These are phyloP conservation scores for Epistrophella euchroma DNA, from an alignment of 2,888 invertebrate species.

Conservation along the genomic window DNA sequence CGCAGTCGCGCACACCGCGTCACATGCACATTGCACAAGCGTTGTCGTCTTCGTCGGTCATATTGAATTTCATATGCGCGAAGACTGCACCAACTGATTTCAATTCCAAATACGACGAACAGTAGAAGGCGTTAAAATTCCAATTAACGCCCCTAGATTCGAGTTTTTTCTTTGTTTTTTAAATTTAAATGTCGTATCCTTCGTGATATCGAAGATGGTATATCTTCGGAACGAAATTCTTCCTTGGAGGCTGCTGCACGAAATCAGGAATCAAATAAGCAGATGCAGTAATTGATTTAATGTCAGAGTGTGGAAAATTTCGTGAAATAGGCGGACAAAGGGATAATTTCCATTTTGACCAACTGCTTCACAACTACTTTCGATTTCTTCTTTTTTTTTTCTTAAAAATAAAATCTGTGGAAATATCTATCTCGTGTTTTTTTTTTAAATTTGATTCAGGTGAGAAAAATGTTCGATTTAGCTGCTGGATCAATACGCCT, in stretches of 20 bases:
- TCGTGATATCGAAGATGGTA: slow-evolving; percentile 15
- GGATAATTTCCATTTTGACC: slow-evolving; percentile 68
- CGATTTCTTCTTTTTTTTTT: slow-evolving; percentile 21
- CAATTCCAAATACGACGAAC: slow-evolving; percentile 18
- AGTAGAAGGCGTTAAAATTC: slow-evolving; percentile 71
- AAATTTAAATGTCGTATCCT: slow-evolving; percentile 64
- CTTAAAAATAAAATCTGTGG: not conserved
- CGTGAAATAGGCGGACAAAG: slow-evolving; percentile 66
- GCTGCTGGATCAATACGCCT: slow-evolving; percentile 63
- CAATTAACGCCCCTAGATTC: slow-evolving; percentile 68
- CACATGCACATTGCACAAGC: not conserved
- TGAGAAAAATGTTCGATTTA: slow-evolving; percentile 56
- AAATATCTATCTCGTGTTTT: not conserved
- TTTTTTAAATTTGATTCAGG: slow-evolving; percentile 40
- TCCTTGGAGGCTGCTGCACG: slow-evolving; percentile 51
- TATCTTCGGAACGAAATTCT: slow-evolving; percentile 63
- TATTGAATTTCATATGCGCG: slow-evolving; percentile 59
- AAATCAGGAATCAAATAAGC: slow-evolving; percentile 42
- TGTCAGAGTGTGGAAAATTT: slow-evolving; percentile 48
- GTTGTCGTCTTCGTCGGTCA: not conserved
- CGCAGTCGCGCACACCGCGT: slow-evolving; percentile 38
- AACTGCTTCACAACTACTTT: slow-evolving; percentile 62
- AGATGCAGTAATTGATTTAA: slow-evolving; percentile 72
- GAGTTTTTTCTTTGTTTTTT: slow-evolving; percentile 13
- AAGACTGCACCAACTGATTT: slow-evolving; percentile 3